Evolutionary conservation across 64 coral and sea anemone species (phyloP).

Genomic region (Actinia equina): DNA sequence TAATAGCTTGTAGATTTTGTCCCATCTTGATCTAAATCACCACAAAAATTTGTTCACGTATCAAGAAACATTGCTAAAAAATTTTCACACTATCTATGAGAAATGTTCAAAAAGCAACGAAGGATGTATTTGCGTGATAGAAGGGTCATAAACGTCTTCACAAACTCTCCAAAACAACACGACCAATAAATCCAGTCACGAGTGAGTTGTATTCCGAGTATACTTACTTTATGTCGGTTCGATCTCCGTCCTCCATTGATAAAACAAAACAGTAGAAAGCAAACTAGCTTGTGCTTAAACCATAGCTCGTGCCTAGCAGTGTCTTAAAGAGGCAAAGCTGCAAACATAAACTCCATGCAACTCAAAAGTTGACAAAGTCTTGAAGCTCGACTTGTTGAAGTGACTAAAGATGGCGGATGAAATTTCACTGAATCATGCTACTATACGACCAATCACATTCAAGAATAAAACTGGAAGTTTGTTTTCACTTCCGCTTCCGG

Average conservation of each 20-base stretch:
- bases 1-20: background rate
- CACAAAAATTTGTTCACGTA: too few relatives aligned
- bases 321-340: background rate
- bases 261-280: background rate
- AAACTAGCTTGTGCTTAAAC: background rate
- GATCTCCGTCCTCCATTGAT: conserved; percentile 19
- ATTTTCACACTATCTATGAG: background rate
- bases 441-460: background rate
- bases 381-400: background rate
- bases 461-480: background rate
- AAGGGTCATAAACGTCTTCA: background rate
- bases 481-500: background rate
- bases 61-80: background rate
- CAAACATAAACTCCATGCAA: background rate
- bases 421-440: background rate
- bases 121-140: background rate
- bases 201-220: background rate
- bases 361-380: background rate
- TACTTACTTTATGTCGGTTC: conserved; percentile 2
- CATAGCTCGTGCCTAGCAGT: background rate
- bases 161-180: background rate
- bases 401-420: conserved; percentile 2
- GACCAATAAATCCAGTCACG: background rate
- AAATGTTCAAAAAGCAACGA: background rate
- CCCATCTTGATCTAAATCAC: background rate